A percentile compares a stretch with the other conserved stretches of the same genome.
These are phyloP conservation scores for Pachyseris speciosa DNA, from an alignment of 64 coral and sea anemone species.

Conservation along the genomic window DNA sequence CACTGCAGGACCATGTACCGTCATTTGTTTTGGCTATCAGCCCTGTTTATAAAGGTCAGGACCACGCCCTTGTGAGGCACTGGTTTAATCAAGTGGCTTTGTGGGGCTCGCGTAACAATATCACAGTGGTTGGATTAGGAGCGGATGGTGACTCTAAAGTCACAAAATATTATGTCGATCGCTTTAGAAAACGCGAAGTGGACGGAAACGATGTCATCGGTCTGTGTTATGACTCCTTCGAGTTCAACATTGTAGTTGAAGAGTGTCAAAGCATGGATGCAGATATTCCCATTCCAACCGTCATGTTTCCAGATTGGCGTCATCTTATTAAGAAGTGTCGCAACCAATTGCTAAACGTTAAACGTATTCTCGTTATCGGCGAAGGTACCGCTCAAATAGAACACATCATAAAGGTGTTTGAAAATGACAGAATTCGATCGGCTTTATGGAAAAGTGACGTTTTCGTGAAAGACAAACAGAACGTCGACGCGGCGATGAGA, in stretches of 20 bases:
- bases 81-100: too few species aligned
- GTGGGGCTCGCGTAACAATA: neutral
- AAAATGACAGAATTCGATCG: neutral
- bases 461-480: neutral
- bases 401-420: neutral
- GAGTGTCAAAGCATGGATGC: neutral
- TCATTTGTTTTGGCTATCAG: too few species aligned
- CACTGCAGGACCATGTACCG: too few species aligned
- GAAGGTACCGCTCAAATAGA: too few species aligned
- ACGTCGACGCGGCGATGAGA: neutral
- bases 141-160: too few species aligned
- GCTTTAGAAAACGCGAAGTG: neutral
- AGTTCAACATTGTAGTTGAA: neutral
- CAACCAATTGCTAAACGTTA: neutral
- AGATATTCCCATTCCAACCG: neutral
- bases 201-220: neutral
- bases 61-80: too few species aligned
- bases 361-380: too few species aligned
- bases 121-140: too few species aligned
- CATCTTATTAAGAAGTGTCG: neutral
- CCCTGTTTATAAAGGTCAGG: too few species aligned
- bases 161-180: too few species aligned
- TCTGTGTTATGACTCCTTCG: neutral
- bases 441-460: neutral
- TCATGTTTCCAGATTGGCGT: neutral